A percentile compares a stretch with the other conserved stretches of the same genome.
These are phyloP conservation scores for Hemichromis elongatus DNA, from an alignment of 2,113 vertebrate species.

Conservation along the genomic window DNA sequence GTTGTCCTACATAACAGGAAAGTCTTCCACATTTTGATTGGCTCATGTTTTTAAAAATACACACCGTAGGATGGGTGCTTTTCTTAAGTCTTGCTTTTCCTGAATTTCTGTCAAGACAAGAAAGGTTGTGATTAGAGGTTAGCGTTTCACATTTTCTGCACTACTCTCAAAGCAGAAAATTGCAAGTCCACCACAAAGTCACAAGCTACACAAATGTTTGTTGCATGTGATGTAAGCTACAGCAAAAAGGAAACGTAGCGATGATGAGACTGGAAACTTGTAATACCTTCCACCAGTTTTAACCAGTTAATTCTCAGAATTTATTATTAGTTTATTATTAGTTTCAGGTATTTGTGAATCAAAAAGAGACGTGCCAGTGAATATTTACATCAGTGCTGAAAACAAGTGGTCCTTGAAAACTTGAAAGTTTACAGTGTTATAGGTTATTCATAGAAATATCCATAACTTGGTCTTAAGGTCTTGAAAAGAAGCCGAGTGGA, in stretches of 20 bases:
- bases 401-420: neutral
- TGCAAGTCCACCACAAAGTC: neutral
- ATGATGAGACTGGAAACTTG: neutral
- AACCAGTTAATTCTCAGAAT: neutral
- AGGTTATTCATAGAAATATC: neutral
- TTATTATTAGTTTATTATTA: neutral
- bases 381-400: neutral
- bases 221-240: neutral
- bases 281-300: too few species aligned
- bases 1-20: too few species aligned
- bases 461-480: neutral
- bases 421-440: neutral
- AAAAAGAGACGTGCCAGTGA: neutral
- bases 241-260: neutral
- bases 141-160: neutral
- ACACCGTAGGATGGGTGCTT: neutral
- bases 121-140: neutral
- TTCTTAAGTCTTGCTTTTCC: neutral
- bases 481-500: neutral
- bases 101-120: neutral
- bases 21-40: neutral
- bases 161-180: neutral
- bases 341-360: neutral
- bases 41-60: neutral
- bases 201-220: neutral